Base-by-base conservation (phyloP, 92 coral and sea anemone genomes). In the Parazoanthus swiftii region DNA sequence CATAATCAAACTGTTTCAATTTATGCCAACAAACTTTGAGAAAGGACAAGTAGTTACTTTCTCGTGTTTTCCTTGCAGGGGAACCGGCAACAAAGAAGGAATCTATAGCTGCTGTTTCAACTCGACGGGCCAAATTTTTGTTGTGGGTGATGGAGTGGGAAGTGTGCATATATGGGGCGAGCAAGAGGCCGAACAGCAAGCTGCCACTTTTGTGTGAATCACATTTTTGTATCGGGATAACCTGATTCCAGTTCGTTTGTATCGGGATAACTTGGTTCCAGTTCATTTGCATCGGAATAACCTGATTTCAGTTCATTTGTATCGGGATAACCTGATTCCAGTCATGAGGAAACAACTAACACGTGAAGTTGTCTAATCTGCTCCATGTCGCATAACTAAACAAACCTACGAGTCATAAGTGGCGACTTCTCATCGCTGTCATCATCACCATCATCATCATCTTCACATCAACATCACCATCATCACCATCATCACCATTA, bases 21-120 rank as follows among this genome's bases (percentile, higher is more conserved):
- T 11, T 51, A 51, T 51, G 58, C 58, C 58, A 51, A 14, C 16
- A 2, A 51, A 51, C 16, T 26, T 20, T 10, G 6, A n/a, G 3
- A 1, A 48, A 25, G 4, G 2, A 79, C 23, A 23, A 15, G 20
- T 38, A 20, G 4, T 16, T n/a, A 29, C 16, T 6, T 15, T 16
- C 3, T 14, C 4, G 15, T 80, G 73, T 80, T 35, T 23, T 79
- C 42, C 42, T 79, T 50, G 23, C 85, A 96, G 98, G 81, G 76
- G 84, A 71, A 93, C 90, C 73, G 80, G 80, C 5, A 96, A 95
- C 85, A 84, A 89, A 85, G 94, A 86, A 21, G 94, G 92, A 58
- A 91, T 96, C 26, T 91, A 81, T 10, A 43, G 91, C 35, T 93
- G 98, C 83, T 94, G 98, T 39, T 94, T 94, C 85, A 90, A 93